Evolutionary conservation across 2,888 invertebrate species (phyloP).

Genomic region (Dascillus cervinus): DNA sequence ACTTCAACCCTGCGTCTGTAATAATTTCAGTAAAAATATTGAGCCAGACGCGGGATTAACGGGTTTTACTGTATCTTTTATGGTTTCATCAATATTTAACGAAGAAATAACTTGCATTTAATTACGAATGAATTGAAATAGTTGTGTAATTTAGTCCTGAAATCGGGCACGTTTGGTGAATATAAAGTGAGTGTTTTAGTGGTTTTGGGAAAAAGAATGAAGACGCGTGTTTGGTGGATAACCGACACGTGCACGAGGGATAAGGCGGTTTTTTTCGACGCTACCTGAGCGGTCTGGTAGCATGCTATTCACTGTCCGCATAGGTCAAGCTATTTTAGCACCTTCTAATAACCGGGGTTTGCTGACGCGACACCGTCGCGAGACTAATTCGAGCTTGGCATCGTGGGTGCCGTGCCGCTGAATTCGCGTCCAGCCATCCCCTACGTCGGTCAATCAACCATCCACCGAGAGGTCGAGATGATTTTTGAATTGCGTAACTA

Average conservation of each 20-base stretch:
- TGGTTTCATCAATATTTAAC: too few species aligned
- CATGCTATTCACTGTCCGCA: slow-evolving; percentile 28
- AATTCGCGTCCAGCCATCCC: slow-evolving; percentile 15
- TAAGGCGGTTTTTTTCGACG: slow-evolving; percentile 15
- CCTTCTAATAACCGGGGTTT: slow-evolving; percentile 29
- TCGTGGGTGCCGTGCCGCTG: slow-evolving; percentile 22
- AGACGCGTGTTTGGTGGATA: slow-evolving; percentile 5
- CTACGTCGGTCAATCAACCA: slow-evolving; percentile 16
- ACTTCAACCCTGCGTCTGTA: too few species aligned
- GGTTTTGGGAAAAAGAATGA: slow-evolving; percentile 1
- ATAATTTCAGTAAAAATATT: too few species aligned
- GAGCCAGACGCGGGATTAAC: too few species aligned
- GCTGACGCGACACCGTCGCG: slow-evolving; percentile 21
- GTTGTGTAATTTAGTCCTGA: too few species aligned
- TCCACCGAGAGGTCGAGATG: too few species aligned
- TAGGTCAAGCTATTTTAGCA: slow-evolving; percentile 41
- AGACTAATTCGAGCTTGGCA: slow-evolving; percentile 21
- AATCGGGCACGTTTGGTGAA: too few species aligned
- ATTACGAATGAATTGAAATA: too few species aligned
- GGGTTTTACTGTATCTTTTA: too few species aligned
- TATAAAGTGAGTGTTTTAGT: too few species aligned
- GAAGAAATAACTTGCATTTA: too few species aligned
- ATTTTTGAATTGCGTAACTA: too few species aligned
- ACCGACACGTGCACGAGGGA: background rate
- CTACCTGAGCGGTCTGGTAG: slow-evolving; percentile 21